Base-by-base conservation (phyloP, 30 jellyfish, hydroid and myxozoan species). In the Clytia hemisphaerica region DNA sequence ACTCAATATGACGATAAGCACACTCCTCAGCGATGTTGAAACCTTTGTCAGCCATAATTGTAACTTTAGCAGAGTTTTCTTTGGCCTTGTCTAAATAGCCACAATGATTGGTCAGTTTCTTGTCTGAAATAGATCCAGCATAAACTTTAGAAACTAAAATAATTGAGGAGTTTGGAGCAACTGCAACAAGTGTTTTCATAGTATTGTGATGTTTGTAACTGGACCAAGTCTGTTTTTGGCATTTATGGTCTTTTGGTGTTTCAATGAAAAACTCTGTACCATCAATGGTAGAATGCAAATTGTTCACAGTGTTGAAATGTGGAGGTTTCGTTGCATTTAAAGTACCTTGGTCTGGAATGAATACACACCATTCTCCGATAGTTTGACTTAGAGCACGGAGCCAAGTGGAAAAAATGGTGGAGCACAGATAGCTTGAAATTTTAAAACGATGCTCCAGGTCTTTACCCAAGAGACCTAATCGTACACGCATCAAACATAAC, bases 171-270 rank as follows among this genome's bases (percentile, higher is more conserved):
- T 67, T 67, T 15, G 77, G 80, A n/a, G 80, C 78, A n/a, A 67
- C 80, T 42, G 76, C 76, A 16, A 67, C 27, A 12, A 67, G 28
- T 22, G 25, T 16, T 50, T 42, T 67, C 4, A 67, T 4, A 9
- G 80, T 67, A 49, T 48, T 67, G 71, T 67, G 80, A 15, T 67
- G 80, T 50, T 67, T 67, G 80, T 67, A 67, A 10, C 32, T 45
- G 45, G 80, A 44, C 75, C 76, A 67, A 3, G 80, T 67, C 15
- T 16, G 25, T 30, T 29, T 48, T 26, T 67, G 80, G 6, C 18
- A 42, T 5, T 6, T 29, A 25, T 28, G 61, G 38, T 32, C 34
- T 38, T 71, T 71, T 14, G 83, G 83, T 50, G 83, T 50, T 40
- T 71, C 67, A 9, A 53, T 50, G 44, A 54, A 71, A 25, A 55